Percentiles rank a stretch among this genome's conserved stretches.
Conservation (phyloP, 2,888 invertebrate genomes). For the Parascotia fuliginaria region DNA sequence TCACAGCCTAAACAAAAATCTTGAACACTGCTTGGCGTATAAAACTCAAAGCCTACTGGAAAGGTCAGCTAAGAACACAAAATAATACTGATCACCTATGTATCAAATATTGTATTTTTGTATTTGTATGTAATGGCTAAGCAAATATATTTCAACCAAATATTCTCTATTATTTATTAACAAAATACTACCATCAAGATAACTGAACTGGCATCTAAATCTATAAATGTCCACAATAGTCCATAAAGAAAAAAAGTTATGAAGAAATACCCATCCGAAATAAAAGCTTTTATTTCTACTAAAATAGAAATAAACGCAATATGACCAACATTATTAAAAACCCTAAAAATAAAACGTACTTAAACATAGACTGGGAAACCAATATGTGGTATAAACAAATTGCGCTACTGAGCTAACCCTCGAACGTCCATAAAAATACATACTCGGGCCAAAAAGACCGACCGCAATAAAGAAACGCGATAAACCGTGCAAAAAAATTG, state of each 20-base stretch:
- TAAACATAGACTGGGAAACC: slow-evolving; percentile 63
- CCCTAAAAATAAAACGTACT: slow-evolving; percentile 54
- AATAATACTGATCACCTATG: too few relatives aligned
- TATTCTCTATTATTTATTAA: too few relatives aligned
- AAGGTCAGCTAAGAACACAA: too few relatives aligned
- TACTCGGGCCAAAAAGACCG: slow-evolving; percentile 65
- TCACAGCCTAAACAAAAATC: too few relatives aligned
- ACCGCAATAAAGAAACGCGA: slow-evolving; percentile 84
- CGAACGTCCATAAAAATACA: slow-evolving; percentile 69
- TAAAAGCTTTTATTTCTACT: slow-evolving; percentile 17
- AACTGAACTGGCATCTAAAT: background rate
- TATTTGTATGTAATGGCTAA: too few relatives aligned
- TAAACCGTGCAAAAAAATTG: slow-evolving; percentile 82
- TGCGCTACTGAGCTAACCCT: slow-evolving; percentile 71
- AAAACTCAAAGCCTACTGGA: too few relatives aligned
- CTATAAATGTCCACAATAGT: background rate
- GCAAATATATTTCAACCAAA: too few relatives aligned
- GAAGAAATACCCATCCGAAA: background rate
- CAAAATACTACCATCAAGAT: too few relatives aligned
- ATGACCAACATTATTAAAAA: slow-evolving; percentile 27
- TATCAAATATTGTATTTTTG: too few relatives aligned
- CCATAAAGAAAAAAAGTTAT: background rate
- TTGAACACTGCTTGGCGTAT: too few relatives aligned
- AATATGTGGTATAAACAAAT: slow-evolving; percentile 82
- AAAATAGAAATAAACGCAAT: slow-evolving; percentile 37